These are phyloP conservation scores for Discoglossus pictus DNA, from an alignment of 2,797 vertebrate species.

Conservation along the genomic window DNA sequence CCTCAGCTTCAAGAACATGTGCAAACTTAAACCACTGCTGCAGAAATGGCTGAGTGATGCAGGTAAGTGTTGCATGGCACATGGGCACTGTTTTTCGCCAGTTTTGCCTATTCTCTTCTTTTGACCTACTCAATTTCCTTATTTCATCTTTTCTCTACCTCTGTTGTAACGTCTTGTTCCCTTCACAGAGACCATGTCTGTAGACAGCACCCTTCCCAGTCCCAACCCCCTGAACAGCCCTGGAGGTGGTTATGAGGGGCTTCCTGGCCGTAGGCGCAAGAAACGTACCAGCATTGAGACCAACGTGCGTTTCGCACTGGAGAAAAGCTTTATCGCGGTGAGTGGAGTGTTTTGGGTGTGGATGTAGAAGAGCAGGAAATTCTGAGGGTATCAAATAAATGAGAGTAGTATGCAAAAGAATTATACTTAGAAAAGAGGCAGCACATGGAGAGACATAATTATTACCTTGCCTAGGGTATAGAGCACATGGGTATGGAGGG, in stretches of 20 bases:
- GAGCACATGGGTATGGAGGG: too few relatives aligned
- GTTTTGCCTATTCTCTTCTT: background rate
- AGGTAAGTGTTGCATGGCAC: conserved; percentile 65
- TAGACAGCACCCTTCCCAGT: conserved; percentile 85
- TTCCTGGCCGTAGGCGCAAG: conserved; percentile 87
- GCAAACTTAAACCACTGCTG: conserved; percentile 91
- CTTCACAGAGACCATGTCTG: conserved; percentile 86
- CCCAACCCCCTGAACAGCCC: conserved; percentile 85
- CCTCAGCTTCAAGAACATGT: conserved; percentile 97
- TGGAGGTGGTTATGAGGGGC: conserved; percentile 82
- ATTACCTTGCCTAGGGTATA: too few relatives aligned
- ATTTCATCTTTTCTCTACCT: background rate
- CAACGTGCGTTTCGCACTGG: conserved; percentile 89
- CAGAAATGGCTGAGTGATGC: conserved; percentile 94
- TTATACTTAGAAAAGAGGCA: too few relatives aligned
- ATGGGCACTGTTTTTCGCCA: background rate
- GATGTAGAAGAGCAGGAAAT: too few relatives aligned
- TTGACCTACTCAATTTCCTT: background rate
- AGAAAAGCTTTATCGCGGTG: conserved; percentile 88
- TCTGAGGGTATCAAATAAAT: too few relatives aligned
- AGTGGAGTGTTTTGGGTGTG: conserved; percentile 45
- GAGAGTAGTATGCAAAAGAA: too few relatives aligned
- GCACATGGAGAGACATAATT: too few relatives aligned
- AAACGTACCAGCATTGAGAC: conserved; percentile 96
- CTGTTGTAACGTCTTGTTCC: background rate